Conservation (phyloP, 1,140 invertebrate species). For the Bombus sibiricus region DNA sequence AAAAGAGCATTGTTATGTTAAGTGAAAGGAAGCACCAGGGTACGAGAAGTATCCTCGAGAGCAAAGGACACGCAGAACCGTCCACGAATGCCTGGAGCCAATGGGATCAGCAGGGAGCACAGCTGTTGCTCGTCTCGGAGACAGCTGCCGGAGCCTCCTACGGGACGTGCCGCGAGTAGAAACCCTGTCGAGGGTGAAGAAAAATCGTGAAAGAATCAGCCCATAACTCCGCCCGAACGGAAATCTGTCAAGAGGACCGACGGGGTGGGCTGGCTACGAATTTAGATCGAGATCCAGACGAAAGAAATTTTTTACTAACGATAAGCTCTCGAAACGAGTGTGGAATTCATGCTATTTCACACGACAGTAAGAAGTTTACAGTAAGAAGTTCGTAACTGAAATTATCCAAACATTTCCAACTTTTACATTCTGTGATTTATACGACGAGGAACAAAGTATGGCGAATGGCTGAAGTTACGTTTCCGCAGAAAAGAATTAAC, state of each 20-base stretch:
- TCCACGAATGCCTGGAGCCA: not conserved
- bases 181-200: conserved; percentile 23
- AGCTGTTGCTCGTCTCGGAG: conserved; percentile 55
- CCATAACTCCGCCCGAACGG: not conserved
- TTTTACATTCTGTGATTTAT: too few relatives aligned
- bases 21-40: conserved; percentile 52
- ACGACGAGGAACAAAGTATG: too few relatives aligned
- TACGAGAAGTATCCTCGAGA: conserved; percentile 20
- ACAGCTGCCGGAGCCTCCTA: conserved; percentile 50
- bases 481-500: too few relatives aligned
- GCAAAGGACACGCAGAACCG: not conserved
- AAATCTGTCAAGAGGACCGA: not conserved
- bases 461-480: too few relatives aligned
- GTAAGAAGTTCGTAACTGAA: too few relatives aligned
- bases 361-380: too few relatives aligned
- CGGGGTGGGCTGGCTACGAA: not conserved
- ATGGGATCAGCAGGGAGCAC: conserved; percentile 43
- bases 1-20: conserved; percentile 64
- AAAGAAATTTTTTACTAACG: conserved; percentile 1
- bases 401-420: too few relatives aligned
- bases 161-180: not conserved
- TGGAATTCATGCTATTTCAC: too few relatives aligned
- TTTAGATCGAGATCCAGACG: not conserved
- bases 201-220: conserved; percentile 22
- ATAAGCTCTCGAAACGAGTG: not conserved